These are phyloP conservation scores for Athrips mouffetella DNA, from an alignment of 2,888 invertebrate genomes.

Conservation along the genomic window DNA sequence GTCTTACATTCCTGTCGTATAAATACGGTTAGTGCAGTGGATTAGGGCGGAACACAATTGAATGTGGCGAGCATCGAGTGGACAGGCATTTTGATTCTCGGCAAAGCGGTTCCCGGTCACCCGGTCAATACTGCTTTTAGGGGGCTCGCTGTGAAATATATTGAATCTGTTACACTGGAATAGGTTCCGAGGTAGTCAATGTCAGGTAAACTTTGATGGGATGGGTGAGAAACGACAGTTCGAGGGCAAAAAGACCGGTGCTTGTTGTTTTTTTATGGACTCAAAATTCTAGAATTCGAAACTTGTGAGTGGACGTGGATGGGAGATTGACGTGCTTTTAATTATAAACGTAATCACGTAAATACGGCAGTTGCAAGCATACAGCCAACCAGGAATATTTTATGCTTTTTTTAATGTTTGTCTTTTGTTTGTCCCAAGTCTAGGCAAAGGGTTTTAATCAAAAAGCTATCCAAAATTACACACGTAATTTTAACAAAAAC, in stretches of 20 bases:
- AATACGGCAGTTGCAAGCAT: too few relatives aligned
- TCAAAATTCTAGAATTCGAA: too few relatives aligned
- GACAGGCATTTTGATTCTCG: constrained; percentile 12
- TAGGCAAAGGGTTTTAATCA: not conserved
- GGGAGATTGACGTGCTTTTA: too few relatives aligned
- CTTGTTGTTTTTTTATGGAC: too few relatives aligned
- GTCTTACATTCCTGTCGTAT: not conserved
- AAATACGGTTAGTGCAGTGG: constrained; percentile 6
- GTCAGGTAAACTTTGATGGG: not conserved
- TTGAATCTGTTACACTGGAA: constrained; percentile 6
- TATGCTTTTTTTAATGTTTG: too few relatives aligned
- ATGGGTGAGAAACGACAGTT: not conserved
- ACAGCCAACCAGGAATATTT: too few relatives aligned
- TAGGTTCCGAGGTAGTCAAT: not conserved
- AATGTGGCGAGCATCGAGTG: too few relatives aligned
- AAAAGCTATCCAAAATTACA: not conserved
- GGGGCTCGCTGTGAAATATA: constrained; percentile 2
- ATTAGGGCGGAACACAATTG: constrained; percentile 3
- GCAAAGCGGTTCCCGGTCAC: not conserved
- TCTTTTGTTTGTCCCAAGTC: too few relatives aligned
- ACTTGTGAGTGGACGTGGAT: too few relatives aligned
- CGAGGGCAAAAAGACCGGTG: too few relatives aligned
- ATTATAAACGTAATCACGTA: too few relatives aligned
- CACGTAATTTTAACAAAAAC: too few relatives aligned
- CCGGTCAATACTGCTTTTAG: constrained; percentile 12